phyloP scores from a whole-genome alignment of 2,888 invertebrate genomes.

The Cosmia pyralina region DNA sequence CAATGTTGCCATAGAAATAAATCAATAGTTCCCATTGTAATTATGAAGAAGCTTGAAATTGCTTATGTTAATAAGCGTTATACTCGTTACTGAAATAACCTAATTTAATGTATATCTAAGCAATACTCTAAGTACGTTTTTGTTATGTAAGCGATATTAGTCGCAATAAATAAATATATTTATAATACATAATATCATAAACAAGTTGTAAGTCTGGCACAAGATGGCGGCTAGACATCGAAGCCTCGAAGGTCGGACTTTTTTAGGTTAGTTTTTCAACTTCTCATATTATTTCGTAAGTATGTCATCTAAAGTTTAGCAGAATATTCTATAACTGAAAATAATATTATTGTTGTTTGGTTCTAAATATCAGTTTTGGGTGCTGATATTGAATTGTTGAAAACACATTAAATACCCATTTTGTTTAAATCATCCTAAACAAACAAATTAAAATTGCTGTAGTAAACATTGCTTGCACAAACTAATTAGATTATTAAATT shows the following conservation, averaged over 20 bases:
- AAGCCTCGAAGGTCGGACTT: constrained; percentile 48
- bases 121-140: constrained; percentile 19
- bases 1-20: not conserved
- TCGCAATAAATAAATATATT: constrained; percentile 45
- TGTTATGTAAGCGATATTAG: constrained; percentile 35
- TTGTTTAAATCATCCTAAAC: not conserved
- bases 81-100: constrained; percentile 21
- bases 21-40: constrained; percentile 8
- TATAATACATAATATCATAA: constrained; percentile 18
- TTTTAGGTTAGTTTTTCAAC: constrained; percentile 35
- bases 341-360: constrained; percentile 24
- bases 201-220: constrained; percentile 41
- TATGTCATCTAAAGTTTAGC: constrained; percentile 27
- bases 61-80: constrained; percentile 22
- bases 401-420: not conserved
- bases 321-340: constrained; percentile 15
- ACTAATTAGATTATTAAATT: not conserved
- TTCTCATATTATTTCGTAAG: constrained; percentile 43
- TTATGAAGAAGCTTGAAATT: constrained; percentile 9
- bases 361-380: constrained; percentile 19
- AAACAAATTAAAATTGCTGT: not conserved
- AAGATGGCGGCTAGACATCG: constrained; percentile 49
- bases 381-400: constrained; percentile 1
- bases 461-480: not conserved
- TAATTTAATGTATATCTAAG: constrained; percentile 27